Evolutionary conservation across 2,797 vertebrate species (phyloP).

Genomic region (Scleropages formosus): DNA sequence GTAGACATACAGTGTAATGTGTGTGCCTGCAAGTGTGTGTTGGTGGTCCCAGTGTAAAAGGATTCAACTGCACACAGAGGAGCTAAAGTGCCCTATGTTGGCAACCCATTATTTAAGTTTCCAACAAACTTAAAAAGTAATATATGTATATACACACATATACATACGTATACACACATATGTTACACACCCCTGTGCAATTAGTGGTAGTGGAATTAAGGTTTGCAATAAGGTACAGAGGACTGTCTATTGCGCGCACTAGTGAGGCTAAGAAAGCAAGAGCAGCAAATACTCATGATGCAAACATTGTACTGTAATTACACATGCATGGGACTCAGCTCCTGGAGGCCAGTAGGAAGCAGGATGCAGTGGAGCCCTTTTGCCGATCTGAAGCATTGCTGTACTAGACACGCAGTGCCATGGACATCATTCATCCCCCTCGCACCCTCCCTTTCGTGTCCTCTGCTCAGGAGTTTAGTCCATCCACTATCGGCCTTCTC

Average conservation of each 20-base stretch:
- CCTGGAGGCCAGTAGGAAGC: neutral
- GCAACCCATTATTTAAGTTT: constrained; percentile 24
- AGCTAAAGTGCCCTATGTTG: constrained; percentile 40
- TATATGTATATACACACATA: neutral
- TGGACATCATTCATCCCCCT: no score
- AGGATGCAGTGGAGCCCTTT: constrained; percentile 16
- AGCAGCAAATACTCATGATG: constrained; percentile 1
- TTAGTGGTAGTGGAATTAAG: constrained; percentile 16
- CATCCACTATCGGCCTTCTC: neutral
- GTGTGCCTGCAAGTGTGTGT: constrained; percentile 13
- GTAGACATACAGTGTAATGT: neutral
- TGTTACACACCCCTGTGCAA: constrained; percentile 20
- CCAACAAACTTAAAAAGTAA: constrained; percentile 34
- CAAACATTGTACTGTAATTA: constrained; percentile 6
- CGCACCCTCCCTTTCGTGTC: no score
- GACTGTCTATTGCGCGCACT: constrained; percentile 14
- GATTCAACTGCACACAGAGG: constrained; percentile 34
- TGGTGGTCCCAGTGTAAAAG: constrained; percentile 29
- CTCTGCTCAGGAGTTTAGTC: neutral
- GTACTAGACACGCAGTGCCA: neutral
- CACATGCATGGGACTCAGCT: constrained; percentile 7
- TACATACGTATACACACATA: constrained; percentile 17
- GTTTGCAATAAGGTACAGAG: constrained; percentile 20
- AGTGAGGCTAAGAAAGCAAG: constrained; percentile 20
- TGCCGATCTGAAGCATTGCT: constrained; percentile 1